These are phyloP conservation scores for Phrynocephalus forsythii DNA, from an alignment of 2,797 vertebrate species.

Conservation along the genomic window DNA sequence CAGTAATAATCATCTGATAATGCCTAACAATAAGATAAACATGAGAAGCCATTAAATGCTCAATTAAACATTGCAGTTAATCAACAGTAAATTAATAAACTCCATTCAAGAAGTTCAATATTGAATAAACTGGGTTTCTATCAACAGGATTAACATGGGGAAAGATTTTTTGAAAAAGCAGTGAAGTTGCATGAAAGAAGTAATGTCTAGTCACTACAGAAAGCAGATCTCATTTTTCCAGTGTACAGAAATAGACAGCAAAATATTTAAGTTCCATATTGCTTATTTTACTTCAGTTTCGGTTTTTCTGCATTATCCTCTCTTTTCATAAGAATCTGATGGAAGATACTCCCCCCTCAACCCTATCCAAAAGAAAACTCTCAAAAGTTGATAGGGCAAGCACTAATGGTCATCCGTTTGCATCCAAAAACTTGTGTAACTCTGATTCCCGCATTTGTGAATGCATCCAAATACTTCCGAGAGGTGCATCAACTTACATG, in stretches of 20 bases:
- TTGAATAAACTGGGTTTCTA: constrained; percentile 2
- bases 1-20: not conserved
- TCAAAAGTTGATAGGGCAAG: too few species aligned
- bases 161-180: not conserved
- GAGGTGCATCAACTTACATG: not conserved
- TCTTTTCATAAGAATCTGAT: too few species aligned
- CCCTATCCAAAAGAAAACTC: too few species aligned
- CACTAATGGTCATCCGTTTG: not conserved
- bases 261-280: not conserved
- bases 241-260: not conserved
- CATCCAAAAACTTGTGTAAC: not conserved
- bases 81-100: constrained; percentile 24
- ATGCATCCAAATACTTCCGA: not conserved
- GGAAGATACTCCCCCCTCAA: too few species aligned
- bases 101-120: constrained; percentile 9
- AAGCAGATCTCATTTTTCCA: not conserved
- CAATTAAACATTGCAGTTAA: constrained; percentile 52
- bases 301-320: not conserved
- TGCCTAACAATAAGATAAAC: not conserved
- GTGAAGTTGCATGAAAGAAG: not conserved
- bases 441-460: not conserved
- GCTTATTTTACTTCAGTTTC: constrained; percentile 12
- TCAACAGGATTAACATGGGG: constrained; percentile 6
- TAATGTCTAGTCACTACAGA: constrained; percentile 33
- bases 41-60: constrained; percentile 31